phyloP scores from a whole-genome alignment of 2,888 invertebrate genomes.

The Tetrapedia diversipes region DNA sequence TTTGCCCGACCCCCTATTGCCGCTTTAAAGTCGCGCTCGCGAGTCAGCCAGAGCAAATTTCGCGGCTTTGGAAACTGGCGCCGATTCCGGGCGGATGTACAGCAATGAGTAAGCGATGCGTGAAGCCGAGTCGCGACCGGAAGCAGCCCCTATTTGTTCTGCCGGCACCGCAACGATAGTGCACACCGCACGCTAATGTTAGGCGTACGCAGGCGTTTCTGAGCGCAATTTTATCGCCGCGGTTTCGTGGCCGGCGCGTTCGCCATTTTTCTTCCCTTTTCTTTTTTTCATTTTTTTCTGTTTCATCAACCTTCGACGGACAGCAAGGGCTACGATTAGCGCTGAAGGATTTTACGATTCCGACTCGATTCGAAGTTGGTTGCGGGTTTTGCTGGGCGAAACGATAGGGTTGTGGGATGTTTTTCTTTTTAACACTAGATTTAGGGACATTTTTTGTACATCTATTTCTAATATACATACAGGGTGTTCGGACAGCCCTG shows the following conservation, averaged over 20 bases:
- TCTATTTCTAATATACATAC: no score
- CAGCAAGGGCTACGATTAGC: no score
- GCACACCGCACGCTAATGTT: conserved; percentile 62
- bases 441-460: no score
- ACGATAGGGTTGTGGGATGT: neutral
- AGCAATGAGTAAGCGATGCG: conserved; percentile 76
- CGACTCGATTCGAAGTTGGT: neutral
- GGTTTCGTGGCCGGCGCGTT: conserved; percentile 1
- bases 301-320: neutral
- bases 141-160: conserved; percentile 71
- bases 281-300: no score
- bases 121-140: conserved; percentile 68
- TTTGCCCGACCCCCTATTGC: conserved; percentile 51
- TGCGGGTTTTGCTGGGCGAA: neutral
- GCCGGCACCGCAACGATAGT: conserved; percentile 62
- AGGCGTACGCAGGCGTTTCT: conserved; percentile 31
- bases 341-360: neutral
- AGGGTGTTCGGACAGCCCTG: no score
- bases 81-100: conserved; percentile 67
- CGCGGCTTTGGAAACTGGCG: conserved; percentile 68
- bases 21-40: conserved; percentile 67
- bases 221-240: conserved; percentile 23
- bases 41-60: conserved; percentile 70
- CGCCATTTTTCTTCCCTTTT: neutral
- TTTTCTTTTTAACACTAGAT: no score